Conservation (phyloP, 2,797 vertebrate genomes). For the Cossypha heuglini region DNA sequence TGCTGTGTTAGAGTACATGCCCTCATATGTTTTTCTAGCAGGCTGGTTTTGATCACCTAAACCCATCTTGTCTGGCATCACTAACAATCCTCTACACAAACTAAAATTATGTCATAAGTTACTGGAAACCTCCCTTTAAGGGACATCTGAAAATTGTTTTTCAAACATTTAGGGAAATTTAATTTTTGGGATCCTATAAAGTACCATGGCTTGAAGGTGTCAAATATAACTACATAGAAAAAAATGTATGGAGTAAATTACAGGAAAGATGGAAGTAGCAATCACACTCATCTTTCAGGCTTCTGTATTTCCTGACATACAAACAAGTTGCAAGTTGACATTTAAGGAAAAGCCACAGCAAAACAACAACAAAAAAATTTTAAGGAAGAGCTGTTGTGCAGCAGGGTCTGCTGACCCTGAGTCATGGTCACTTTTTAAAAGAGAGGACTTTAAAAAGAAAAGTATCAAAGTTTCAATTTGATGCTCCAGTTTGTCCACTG, state of each 20-base stretch:
- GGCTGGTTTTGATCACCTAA: not conserved
- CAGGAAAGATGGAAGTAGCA: not conserved
- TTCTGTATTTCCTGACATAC: not conserved
- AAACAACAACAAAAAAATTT: not conserved
- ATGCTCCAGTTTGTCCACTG: not conserved
- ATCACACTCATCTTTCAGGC: not conserved
- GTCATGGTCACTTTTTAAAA: not conserved
- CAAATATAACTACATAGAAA: not conserved
- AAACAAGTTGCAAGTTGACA: not conserved
- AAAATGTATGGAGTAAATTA: not conserved
- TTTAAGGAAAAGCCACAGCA: not conserved
- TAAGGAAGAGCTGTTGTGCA: not conserved
- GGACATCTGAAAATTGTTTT: not conserved
- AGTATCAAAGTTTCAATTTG: not conserved
- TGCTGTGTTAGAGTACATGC: not conserved
- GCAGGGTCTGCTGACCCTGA: not conserved
- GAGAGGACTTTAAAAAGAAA: not conserved
- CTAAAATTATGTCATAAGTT: not conserved
- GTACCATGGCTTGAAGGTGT: not conserved
- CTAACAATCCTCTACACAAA: not conserved
- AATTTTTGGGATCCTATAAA: not conserved
- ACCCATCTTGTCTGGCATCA: not conserved
- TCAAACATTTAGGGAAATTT: not conserved
- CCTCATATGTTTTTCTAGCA: not conserved
- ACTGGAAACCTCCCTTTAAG: not conserved